These are phyloP conservation scores for Agonopterix heracliana DNA, from an alignment of 2,888 invertebrate species.

Conservation along the genomic window DNA sequence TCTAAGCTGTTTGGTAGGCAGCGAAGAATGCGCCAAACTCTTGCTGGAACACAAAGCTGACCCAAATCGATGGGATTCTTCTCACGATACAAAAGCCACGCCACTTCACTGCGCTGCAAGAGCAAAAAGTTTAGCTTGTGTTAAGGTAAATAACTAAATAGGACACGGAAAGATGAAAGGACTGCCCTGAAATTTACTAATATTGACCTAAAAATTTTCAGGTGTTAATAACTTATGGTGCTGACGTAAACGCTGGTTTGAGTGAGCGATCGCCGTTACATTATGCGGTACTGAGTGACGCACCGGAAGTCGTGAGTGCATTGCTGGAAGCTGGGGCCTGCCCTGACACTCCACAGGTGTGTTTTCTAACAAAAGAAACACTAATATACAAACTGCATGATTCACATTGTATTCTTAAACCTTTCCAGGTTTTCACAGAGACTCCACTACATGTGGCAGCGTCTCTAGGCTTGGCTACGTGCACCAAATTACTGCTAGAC, in stretches of 20 bases:
- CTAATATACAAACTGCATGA: not conserved
- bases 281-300: slow-evolving; percentile 87
- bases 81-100: slow-evolving; percentile 79
- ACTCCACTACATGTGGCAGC: slow-evolving; percentile 90
- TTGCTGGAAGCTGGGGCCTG: slow-evolving; percentile 86
- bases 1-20: slow-evolving; percentile 86
- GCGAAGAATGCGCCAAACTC: slow-evolving; percentile 81
- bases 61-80: slow-evolving; percentile 83
- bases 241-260: slow-evolving; percentile 87
- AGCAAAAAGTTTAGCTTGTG: slow-evolving; percentile 76
- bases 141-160: slow-evolving; percentile 61
- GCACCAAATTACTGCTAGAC: slow-evolving; percentile 82
- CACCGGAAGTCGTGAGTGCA: slow-evolving; percentile 82
- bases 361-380: slow-evolving; percentile 21
- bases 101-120: slow-evolving; percentile 87
- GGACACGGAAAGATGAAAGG: slow-evolving; percentile 16
- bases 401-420: slow-evolving; percentile 8
- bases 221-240: slow-evolving; percentile 81
- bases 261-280: slow-evolving; percentile 85
- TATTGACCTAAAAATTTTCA: slow-evolving; percentile 42
- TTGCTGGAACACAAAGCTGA: slow-evolving; percentile 82
- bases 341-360: slow-evolving; percentile 88
- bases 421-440: slow-evolving; percentile 84
- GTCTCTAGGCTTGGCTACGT: slow-evolving; percentile 81
- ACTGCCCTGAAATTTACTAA: slow-evolving; percentile 23